Evolutionary conservation across 1,140 invertebrate genomes (phyloP), one percentile per base, ranked within the genome.

Genomic region (Drosophila ananassae): DNA sequence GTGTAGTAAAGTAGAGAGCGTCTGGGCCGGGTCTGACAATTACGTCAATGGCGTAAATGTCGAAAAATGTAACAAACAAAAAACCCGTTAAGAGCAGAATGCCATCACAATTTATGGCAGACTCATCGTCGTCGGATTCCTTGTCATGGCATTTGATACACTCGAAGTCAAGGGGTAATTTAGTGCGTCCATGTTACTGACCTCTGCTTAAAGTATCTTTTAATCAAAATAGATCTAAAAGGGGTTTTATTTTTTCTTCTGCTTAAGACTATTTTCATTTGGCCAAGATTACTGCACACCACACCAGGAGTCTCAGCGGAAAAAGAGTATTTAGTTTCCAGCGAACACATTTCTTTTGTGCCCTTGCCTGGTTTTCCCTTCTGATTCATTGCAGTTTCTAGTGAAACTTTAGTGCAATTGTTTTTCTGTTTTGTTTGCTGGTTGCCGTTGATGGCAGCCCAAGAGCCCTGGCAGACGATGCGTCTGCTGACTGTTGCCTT

Each of bases 331-430:
- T 24, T 51, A 28, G 69, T 41, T 50, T 52, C 46, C 46, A 41
- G 41, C 41, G 5, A 39, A 39, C 41, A 57, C 24, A 30, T 55
- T 47, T 39, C 4, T 39, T 50, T 50, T 3, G 41, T 50, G 52
- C 44, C 58, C 59, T 62, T 66, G 50, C 64, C 25, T 79, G 71
- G 34, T 44, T 75, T 55, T 69, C 34, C 44, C 55, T 47, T 72
- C 68, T 81, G 81, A 85, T 87, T 85, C 81, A 85, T 87, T 78
- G 82, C 73, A 62, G 76, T 59, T 85, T 77, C 77, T 77, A 81
- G 82, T 75, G 73, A 87, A 87, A 62, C 69, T 77, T 78, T 73
- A 67, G 73, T 61, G 57, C 58, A 63, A 56, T 76, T 76, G 73
- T 76, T 81, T 62, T 77, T 61, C 60, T 55, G 47, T 60, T 52